These are phyloP conservation scores for Pelochelys cantorii DNA, from an alignment of 2,797 vertebrate genomes.

Conservation along the genomic window DNA sequence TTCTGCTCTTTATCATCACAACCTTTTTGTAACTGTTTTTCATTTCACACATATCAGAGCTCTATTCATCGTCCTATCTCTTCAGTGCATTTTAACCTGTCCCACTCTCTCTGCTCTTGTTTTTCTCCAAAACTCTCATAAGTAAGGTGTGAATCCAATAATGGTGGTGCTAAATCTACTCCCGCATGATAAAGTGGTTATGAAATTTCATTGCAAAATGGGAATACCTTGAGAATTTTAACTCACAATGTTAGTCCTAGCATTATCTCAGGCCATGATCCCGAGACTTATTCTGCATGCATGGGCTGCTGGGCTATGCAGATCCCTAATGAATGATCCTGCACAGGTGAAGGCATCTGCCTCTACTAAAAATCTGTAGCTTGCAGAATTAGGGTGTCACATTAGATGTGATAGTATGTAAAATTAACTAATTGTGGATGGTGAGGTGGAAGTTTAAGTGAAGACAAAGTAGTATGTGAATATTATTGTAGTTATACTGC, in stretches of 20 bases:
- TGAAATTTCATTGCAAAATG: background rate
- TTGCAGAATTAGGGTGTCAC: background rate
- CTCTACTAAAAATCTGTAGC: background rate
- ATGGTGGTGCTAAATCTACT: background rate
- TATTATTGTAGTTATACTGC: background rate
- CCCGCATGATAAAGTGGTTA: background rate
- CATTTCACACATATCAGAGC: background rate
- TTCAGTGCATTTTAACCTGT: background rate
- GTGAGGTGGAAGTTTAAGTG: background rate
- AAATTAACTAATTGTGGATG: background rate
- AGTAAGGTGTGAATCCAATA: background rate
- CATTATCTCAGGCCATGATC: background rate
- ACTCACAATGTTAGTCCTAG: background rate
- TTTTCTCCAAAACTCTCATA: background rate
- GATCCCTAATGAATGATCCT: background rate
- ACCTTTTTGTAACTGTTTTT: background rate
- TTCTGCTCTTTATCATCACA: rapidly evolving
- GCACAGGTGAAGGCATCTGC: background rate
- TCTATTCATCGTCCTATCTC: background rate
- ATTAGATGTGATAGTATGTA: background rate
- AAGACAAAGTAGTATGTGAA: background rate
- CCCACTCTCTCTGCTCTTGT: background rate
- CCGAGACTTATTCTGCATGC: background rate
- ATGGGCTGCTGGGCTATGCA: background rate
- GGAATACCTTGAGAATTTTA: background rate